phyloP scores from a whole-genome alignment of 2,888 invertebrate species.

The Drepanosiphum platanoidis region DNA sequence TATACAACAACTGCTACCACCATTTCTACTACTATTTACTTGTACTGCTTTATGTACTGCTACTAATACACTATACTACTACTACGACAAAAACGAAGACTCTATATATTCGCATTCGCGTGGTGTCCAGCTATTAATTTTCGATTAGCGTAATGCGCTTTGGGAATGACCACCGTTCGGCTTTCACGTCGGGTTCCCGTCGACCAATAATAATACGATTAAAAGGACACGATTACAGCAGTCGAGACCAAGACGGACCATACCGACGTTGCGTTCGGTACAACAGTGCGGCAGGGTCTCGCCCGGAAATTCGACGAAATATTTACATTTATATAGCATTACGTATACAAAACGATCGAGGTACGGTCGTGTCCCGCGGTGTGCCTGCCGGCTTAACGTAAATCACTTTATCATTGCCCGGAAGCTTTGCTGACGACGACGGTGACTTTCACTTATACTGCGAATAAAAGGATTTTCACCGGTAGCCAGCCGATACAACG shows the following conservation, averaged over 20 bases:
- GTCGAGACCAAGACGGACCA: not conserved
- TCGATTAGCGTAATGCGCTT: constrained; percentile 52
- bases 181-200: not conserved
- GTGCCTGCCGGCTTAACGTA: not conserved
- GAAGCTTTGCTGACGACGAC: not conserved
- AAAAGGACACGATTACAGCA: constrained; percentile 16
- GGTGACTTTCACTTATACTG: not conserved
- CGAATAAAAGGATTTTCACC: not conserved
- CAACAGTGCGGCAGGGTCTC: not conserved
- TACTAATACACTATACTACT: too few relatives aligned
- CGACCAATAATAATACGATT: constrained; percentile 43
- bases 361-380: not conserved
- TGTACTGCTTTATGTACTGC: not conserved
- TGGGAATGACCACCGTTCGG: constrained; percentile 10
- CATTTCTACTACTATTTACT: not conserved
- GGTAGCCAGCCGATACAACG: not conserved
- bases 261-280: not conserved
- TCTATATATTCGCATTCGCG: constrained; percentile 23
- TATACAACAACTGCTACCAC: not conserved
- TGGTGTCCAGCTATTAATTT: constrained; percentile 44
- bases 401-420: constrained; percentile 38
- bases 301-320: not conserved
- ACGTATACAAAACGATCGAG: not conserved
- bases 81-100: too few relatives aligned
- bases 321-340: not conserved